Base-by-base conservation (phyloP, 2,888 invertebrate species). In the Heliconius sara region DNA sequence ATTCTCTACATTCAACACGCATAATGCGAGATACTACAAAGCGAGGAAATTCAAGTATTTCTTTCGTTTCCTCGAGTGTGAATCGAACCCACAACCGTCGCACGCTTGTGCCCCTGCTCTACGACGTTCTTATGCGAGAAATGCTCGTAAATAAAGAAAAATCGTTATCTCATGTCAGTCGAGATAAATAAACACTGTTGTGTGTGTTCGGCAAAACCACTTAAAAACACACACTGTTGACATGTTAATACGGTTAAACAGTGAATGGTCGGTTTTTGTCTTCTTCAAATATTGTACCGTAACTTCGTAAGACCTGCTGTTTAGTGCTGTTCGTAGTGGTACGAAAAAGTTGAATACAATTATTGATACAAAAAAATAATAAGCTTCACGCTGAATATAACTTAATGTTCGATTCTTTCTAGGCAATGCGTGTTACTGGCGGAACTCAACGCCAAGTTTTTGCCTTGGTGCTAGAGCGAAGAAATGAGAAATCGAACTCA, bases 241-340 rank as follows among this genome's bases (percentile, higher is more conserved):
- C 60, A 57, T 34, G 13, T 60, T 73, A 60, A 73, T 73, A 39
- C 39, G 60, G 73, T 73, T 73, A 73, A 73, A 73, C 57, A 60
- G 39, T 73, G 73, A 60, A n/a, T 60, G 25, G 70, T n/a, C 43
- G 25, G 7, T 60, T 60, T 60, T 57, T 73, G 12, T 57, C 34
- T 34, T 25, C 39, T 39, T 13, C 43, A 70, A 70, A 70, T 25
- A 60, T 57, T 73, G 6, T 73, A 13, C 13, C 19, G n/a, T 16
- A 25, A 60, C 34, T 39, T 39, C 34, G n/a, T n/a, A 70, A 70
- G 43, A 70, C 70, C 2, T 9, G 43, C 1, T 25, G 16, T 47
- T 47, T 19, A 12, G 16, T 16, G 19, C 47, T 43, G 43, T 16
- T 70, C 25, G 12, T 25, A 25, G 5, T 68, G n/a, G 19, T 25